Conservation (phyloP, 2,797 vertebrate species). For the Danio albolineatus region DNA sequence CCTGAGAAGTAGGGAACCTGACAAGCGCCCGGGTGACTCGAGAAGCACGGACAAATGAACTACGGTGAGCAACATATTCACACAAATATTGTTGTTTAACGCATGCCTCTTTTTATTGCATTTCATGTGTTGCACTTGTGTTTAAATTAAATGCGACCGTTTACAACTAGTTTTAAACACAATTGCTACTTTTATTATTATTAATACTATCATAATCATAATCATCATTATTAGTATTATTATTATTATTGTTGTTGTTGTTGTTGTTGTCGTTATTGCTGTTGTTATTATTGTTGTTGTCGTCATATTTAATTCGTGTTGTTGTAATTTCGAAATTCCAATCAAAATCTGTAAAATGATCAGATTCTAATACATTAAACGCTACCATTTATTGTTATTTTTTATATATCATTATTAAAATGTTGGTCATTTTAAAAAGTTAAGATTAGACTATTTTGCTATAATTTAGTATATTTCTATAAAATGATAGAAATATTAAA, state of each 20-base stretch:
- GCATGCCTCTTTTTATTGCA: not conserved
- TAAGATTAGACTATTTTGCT: too few relatives aligned
- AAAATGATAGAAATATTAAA: too few relatives aligned
- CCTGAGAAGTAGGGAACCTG: conserved; percentile 34
- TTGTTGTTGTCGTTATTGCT: not conserved
- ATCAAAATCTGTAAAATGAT: not conserved
- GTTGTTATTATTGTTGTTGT: not conserved
- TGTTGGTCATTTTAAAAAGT: not conserved
- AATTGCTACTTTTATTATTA: too few relatives aligned
- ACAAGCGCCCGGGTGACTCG: conserved; percentile 19
- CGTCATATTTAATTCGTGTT: not conserved
- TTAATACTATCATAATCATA: too few relatives aligned
- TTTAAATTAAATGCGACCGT: conserved; percentile 2
- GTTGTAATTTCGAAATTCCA: not conserved
- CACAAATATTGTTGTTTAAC: conserved; percentile 34
- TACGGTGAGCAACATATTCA: conserved; percentile 22
- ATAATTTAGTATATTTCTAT: too few relatives aligned
- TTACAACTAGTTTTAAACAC: not conserved
- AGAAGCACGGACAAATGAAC: conserved; percentile 23
- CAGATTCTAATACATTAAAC: not conserved
- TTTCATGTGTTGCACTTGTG: not conserved
- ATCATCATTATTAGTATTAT: too few relatives aligned
- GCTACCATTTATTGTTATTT: not conserved
- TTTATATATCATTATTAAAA: not conserved
- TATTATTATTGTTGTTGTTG: not conserved